Evolutionary conservation across 2,797 vertebrate species (phyloP).

Genomic region (Orestias chungarensis): DNA sequence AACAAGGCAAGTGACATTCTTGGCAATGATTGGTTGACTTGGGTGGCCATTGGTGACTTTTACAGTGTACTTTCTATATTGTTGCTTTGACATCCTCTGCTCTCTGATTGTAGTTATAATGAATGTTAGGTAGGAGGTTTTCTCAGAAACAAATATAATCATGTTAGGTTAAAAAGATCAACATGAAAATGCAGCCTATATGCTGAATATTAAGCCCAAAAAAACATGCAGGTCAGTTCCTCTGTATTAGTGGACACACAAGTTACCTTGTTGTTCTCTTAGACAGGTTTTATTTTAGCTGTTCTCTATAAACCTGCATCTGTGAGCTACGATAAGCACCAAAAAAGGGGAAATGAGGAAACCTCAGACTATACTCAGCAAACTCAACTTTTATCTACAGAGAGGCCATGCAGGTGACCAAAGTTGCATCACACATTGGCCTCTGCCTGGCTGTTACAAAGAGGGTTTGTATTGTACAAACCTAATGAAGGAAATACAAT

Average conservation of each 20-base stretch:
- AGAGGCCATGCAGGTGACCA: slow-evolving; percentile 61
- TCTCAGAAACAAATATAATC: slow-evolving; percentile 17
- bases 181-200: slow-evolving; percentile 4
- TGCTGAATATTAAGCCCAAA: slow-evolving; percentile 26
- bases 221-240: slow-evolving; percentile 20
- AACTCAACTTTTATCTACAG: slow-evolving; percentile 60
- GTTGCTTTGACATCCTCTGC: neutral
- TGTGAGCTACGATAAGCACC: slow-evolving; percentile 73
- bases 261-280: slow-evolving; percentile 44
- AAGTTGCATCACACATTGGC: slow-evolving; percentile 37
- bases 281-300: slow-evolving; percentile 55
- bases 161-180: slow-evolving; percentile 11
- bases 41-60: slow-evolving; percentile 80
- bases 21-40: slow-evolving; percentile 79
- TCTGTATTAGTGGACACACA: slow-evolving; percentile 15
- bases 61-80: slow-evolving; percentile 44
- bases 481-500: neutral
- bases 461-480: slow-evolving; percentile 19
- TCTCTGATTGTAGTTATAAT: neutral
- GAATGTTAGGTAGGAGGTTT: neutral
- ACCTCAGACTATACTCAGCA: slow-evolving; percentile 75
- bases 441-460: slow-evolving; percentile 16
- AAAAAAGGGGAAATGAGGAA: slow-evolving; percentile 81
- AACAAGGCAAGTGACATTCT: slow-evolving; percentile 84
- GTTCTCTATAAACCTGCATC: slow-evolving; percentile 71